A percentile compares a stretch with the other conserved stretches of the same genome.
Conservation (phyloP, 2,113 vertebrate species). For the Pomatorhinus ruficollis region DNA sequence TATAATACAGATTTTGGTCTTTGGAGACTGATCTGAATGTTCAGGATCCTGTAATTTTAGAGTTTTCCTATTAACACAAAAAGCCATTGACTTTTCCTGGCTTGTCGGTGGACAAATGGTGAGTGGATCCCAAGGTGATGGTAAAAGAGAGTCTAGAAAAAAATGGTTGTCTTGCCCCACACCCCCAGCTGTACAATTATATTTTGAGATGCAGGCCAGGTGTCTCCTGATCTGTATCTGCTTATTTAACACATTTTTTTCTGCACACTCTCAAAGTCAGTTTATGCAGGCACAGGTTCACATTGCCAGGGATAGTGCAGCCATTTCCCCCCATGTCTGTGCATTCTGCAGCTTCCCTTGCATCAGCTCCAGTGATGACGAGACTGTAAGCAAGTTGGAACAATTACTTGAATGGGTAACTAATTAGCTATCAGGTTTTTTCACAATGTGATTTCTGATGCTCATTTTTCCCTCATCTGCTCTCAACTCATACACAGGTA, state of each 20-base stretch:
- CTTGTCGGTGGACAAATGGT: background rate
- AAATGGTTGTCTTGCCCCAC: background rate
- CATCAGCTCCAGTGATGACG: background rate
- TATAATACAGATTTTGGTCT: background rate
- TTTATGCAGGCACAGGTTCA: background rate
- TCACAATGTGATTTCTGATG: background rate
- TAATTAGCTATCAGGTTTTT: background rate
- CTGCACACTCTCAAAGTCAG: background rate
- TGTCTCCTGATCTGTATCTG: background rate
- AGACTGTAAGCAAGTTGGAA: background rate
- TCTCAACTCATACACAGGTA: background rate
- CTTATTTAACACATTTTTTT: background rate
- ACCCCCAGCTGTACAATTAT: background rate
- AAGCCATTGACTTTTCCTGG: background rate
- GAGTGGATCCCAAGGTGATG: background rate
- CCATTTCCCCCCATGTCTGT: background rate
- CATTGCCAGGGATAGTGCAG: fast-evolving
- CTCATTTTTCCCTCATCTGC: background rate
- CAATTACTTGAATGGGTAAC: background rate
- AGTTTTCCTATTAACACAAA: background rate
- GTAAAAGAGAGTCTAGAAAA: background rate
- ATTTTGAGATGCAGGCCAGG: background rate
- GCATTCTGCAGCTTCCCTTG: background rate
- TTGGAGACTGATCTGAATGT: background rate
- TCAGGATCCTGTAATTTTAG: background rate